Percentiles rank a stretch among this genome's conserved stretches.
Conservation (phyloP, 2,797 vertebrate genomes). For the Yasuhikotakia modesta region DNA sequence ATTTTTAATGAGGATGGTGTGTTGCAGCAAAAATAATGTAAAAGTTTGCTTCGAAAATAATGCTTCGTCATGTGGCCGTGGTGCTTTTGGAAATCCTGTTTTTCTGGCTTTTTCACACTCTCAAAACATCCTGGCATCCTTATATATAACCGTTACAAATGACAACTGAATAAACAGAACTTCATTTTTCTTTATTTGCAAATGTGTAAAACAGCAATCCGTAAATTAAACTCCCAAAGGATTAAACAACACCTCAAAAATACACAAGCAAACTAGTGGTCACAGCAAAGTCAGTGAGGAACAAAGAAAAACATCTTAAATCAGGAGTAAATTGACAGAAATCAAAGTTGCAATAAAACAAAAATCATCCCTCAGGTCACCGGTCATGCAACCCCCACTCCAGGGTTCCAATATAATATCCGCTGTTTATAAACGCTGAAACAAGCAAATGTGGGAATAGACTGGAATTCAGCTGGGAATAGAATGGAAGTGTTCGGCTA, state of each 20-base stretch:
- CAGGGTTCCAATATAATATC: slow-evolving; percentile 44
- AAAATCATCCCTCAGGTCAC: slow-evolving; percentile 10
- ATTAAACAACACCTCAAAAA: neutral
- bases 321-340: slow-evolving; percentile 28
- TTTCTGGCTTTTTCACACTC: no score
- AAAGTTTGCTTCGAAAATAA: neutral
- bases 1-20: neutral
- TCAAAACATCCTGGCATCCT: no score
- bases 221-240: slow-evolving; percentile 16
- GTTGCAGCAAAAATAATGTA: neutral
- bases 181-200: neutral
- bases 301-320: neutral
- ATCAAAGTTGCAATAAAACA: slow-evolving; percentile 22
- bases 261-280: neutral
- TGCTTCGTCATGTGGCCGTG: neutral
- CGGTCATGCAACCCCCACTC: neutral
- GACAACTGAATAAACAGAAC: neutral
- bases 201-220: slow-evolving; percentile 28
- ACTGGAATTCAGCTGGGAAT: slow-evolving; percentile 40
- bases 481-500: slow-evolving; percentile 43
- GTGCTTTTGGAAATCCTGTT: no score
- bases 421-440: slow-evolving; percentile 60
- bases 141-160: neutral
- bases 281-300: neutral
- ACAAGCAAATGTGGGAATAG: slow-evolving; percentile 46